Evolutionary conservation across 2,113 vertebrate genomes (phyloP).

Genomic region (Scomber scombrus): DNA sequence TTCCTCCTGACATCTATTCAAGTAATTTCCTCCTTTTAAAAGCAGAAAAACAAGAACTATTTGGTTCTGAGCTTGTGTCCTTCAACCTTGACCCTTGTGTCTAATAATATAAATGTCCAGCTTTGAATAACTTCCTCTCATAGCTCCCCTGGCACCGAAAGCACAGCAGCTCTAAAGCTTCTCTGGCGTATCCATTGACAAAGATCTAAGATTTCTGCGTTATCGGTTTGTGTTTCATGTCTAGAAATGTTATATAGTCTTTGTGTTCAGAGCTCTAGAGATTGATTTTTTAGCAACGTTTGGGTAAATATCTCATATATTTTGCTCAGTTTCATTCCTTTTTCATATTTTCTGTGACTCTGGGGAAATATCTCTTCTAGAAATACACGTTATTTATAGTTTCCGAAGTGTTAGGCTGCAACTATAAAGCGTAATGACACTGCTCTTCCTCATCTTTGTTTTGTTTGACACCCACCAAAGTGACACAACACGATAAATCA

Average conservation of each 20-base stretch:
- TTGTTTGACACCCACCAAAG: not conserved
- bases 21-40: too few species aligned
- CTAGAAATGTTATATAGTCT: not conserved
- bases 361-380: not conserved
- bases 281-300: not conserved
- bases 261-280: not conserved
- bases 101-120: slow-evolving; percentile 52
- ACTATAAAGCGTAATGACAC: slow-evolving; percentile 32
- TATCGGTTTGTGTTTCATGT: not conserved
- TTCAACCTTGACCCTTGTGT: slow-evolving; percentile 39
- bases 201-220: not conserved
- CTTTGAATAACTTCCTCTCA: slow-evolving; percentile 65
- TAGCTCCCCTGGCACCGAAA: slow-evolving; percentile 22
- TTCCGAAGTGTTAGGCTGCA: slow-evolving; percentile 6
- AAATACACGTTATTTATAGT: slow-evolving; percentile 19
- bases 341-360: slow-evolving; percentile 1
- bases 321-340: not conserved
- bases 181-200: not conserved
- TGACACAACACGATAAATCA: not conserved
- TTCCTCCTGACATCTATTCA: not conserved
- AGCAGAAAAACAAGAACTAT: slow-evolving; percentile 31
- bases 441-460: slow-evolving; percentile 23
- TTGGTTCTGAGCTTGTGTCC: slow-evolving; percentile 15
- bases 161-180: slow-evolving; percentile 19
- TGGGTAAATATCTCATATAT: not conserved